These are phyloP conservation scores for Maniola jurtina DNA, from an alignment of 1,140 invertebrate genomes.

Conservation along the genomic window DNA sequence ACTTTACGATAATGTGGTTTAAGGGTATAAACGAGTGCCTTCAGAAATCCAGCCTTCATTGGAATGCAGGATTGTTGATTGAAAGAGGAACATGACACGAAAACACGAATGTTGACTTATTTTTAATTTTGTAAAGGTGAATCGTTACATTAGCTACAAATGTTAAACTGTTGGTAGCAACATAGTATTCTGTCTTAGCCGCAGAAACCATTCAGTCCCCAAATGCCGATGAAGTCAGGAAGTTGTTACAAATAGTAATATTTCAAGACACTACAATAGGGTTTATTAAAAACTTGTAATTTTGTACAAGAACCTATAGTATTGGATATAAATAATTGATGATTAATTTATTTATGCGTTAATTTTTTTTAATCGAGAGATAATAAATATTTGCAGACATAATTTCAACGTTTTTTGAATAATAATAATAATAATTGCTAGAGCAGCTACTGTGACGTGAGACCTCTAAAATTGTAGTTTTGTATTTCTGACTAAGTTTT, in stretches of 20 bases:
- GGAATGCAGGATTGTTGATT: conserved; percentile 70
- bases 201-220: no score
- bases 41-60: conserved; percentile 74
- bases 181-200: no score
- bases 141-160: background rate
- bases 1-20: conserved; percentile 57
- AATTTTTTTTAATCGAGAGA: no score
- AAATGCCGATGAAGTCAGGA: no score
- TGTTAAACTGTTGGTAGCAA: background rate
- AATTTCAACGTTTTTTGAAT: background rate
- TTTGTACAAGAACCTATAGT: no score
- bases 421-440: background rate
- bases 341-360: no score
- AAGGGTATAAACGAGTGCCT: conserved; percentile 76
- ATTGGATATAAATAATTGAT: no score
- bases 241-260: no score
- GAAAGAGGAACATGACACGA: conserved; percentile 52
- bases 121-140: conserved; percentile 7
- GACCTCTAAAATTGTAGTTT: background rate
- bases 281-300: no score
- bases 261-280: no score
- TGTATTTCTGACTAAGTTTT: conserved; percentile 6
- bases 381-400: no score
- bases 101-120: conserved; percentile 25
- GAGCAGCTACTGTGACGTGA: conserved; percentile 1